Conservation (phyloP, 2,113 vertebrate genomes). For the Sphyrna mokarran region DNA sequence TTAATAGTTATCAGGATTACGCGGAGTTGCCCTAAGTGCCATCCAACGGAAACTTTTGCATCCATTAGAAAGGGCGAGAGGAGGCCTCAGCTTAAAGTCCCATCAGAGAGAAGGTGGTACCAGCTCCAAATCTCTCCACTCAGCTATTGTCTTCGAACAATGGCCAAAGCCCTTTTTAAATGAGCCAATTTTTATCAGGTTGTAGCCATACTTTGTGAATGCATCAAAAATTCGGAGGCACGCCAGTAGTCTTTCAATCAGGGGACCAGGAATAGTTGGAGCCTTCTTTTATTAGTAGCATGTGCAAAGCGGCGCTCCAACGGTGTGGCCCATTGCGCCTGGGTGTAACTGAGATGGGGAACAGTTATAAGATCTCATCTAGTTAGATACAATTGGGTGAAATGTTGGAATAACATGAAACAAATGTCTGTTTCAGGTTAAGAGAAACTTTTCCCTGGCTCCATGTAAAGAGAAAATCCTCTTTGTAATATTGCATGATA, state of each 20-base stretch:
- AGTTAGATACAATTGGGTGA: slow-evolving; percentile 2
- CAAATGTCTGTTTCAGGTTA: slow-evolving; percentile 7
- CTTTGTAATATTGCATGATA: not conserved
- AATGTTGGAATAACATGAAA: not conserved
- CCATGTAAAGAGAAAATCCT: not conserved
- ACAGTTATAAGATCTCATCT: not conserved
- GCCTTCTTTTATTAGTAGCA: not conserved
- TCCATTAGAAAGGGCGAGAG: too few species aligned
- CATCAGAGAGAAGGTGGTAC: too few species aligned
- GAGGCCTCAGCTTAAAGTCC: not conserved
- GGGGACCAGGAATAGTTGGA: not conserved
- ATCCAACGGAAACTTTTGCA: too few species aligned
- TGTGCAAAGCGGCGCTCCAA: not conserved
- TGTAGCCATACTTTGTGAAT: not conserved
- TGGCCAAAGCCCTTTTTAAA: not conserved
- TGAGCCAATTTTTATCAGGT: not conserved
- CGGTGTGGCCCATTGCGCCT: too few species aligned
- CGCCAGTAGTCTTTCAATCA: not conserved
- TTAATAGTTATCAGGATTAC: too few species aligned
- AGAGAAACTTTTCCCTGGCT: not conserved
- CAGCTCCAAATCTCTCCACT: not conserved
- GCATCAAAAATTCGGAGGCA: not conserved
- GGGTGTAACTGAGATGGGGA: not conserved
- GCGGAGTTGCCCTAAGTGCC: too few species aligned
- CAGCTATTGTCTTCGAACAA: not conserved